Evolutionary conservation across 2,888 invertebrate genomes (phyloP).

Genomic region (Tipula vernalis): DNA sequence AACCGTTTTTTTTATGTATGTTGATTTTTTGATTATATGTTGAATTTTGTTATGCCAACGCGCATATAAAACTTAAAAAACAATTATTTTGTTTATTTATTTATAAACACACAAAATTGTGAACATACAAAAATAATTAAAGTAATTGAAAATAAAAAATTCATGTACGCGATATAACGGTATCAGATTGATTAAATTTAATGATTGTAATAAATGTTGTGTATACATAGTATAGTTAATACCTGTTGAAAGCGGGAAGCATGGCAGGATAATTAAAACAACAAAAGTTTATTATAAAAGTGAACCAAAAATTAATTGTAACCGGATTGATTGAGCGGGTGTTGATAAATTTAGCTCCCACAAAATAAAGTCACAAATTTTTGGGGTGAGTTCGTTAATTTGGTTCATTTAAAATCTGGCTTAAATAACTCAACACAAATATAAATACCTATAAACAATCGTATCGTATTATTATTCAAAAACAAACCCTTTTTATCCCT

Average conservation of each 20-base stretch:
- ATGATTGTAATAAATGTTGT: no score
- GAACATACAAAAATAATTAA: neutral
- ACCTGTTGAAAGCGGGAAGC: no score
- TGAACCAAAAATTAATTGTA: neutral
- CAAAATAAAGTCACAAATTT: neutral
- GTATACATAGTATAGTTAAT: no score
- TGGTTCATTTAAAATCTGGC: neutral
- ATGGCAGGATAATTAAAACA: no score
- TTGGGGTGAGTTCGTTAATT: neutral
- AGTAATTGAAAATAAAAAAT: neutral
- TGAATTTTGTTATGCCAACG: neutral
- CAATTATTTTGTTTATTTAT: neutral
- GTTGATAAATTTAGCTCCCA: neutral
- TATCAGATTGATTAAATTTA: neutral
- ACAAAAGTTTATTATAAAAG: neutral
- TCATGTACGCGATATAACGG: neutral
- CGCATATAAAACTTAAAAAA: neutral
- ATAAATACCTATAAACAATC: neutral
- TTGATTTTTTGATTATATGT: no score
- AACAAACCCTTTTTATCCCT: neutral
- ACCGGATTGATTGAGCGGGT: neutral
- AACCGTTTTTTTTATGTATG: no score
- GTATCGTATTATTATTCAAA: neutral
- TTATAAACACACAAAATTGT: neutral
- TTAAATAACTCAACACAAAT: neutral